Evolutionary conservation across 1,140 invertebrate species (phyloP).

Genomic region (Musca vetustissima): DNA sequence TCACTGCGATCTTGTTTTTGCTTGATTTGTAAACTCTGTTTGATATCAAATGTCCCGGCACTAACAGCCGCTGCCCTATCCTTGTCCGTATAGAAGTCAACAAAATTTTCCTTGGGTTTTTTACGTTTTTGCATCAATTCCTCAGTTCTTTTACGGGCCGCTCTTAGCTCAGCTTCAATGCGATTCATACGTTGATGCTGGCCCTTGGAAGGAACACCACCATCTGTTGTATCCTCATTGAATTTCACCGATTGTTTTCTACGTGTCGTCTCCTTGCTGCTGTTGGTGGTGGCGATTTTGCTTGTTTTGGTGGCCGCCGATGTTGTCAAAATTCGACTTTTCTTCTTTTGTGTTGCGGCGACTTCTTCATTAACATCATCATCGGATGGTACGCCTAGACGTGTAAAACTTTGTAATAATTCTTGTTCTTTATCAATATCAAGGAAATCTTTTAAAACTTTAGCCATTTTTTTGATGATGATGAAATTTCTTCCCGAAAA

Average conservation of each 20-base stretch:
- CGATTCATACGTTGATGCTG: slow-evolving; percentile 49
- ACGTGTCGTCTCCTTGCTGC: slow-evolving; percentile 23
- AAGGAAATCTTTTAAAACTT: slow-evolving; percentile 58
- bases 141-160: slow-evolving; percentile 45
- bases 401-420: slow-evolving; percentile 73
- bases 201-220: slow-evolving; percentile 25
- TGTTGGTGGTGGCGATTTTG: neutral
- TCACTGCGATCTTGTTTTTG: slow-evolving; percentile 74
- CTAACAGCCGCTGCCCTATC: slow-evolving; percentile 86
- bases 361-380: slow-evolving; percentile 44
- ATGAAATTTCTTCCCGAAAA: too few species aligned
- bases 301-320: too few species aligned
- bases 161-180: slow-evolving; percentile 48
- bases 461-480: slow-evolving; percentile 31
- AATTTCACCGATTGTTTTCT: slow-evolving; percentile 37
- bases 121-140: slow-evolving; percentile 57
- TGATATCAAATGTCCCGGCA: slow-evolving; percentile 73
- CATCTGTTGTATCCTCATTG: slow-evolving; percentile 33
- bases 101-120: slow-evolving; percentile 63
- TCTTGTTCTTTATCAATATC: slow-evolving; percentile 70
- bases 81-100: slow-evolving; percentile 86
- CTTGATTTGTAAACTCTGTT: slow-evolving; percentile 79
- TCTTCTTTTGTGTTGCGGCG: slow-evolving; percentile 26
- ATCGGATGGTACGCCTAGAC: slow-evolving; percentile 59
- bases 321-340: neutral